Evolutionary conservation across 2,888 invertebrate species (phyloP).

Genomic region (Eupithecia insigniata): DNA sequence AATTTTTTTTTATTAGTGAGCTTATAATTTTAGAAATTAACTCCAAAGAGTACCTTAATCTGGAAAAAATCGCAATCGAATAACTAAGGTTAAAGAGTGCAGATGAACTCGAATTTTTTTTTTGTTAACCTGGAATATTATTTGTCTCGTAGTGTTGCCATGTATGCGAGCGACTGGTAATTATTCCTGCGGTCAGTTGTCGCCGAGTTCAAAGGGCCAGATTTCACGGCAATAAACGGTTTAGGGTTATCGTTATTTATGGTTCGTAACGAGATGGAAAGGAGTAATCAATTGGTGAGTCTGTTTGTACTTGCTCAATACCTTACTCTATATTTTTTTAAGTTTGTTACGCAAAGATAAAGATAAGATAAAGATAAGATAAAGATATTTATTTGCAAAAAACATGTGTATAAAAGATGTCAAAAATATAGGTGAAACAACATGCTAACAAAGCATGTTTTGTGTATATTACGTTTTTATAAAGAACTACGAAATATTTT

Average conservation of each 20-base stretch:
- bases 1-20: too few species aligned
- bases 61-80: neutral
- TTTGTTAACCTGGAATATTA: conserved; percentile 29
- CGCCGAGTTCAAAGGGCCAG: conserved; percentile 20
- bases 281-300: neutral
- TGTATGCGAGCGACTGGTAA: conserved; percentile 30
- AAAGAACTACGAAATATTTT: neutral
- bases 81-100: neutral
- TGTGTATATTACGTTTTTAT: too few species aligned
- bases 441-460: too few species aligned
- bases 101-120: conserved; percentile 8
- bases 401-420: too few species aligned
- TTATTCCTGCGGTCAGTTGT: conserved; percentile 8
- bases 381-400: too few species aligned
- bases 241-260: conserved; percentile 3
- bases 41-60: neutral
- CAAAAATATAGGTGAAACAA: too few species aligned
- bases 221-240: conserved; percentile 3
- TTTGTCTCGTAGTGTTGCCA: conserved; percentile 27
- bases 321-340: too few species aligned
- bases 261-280: conserved; percentile 1
- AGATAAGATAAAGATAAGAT: too few species aligned
- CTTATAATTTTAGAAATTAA: too few species aligned
- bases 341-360: neutral
- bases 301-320: conserved; percentile 1